phyloP scores from a whole-genome alignment of 1,140 invertebrate species.

The Sinonovacula constricta region DNA sequence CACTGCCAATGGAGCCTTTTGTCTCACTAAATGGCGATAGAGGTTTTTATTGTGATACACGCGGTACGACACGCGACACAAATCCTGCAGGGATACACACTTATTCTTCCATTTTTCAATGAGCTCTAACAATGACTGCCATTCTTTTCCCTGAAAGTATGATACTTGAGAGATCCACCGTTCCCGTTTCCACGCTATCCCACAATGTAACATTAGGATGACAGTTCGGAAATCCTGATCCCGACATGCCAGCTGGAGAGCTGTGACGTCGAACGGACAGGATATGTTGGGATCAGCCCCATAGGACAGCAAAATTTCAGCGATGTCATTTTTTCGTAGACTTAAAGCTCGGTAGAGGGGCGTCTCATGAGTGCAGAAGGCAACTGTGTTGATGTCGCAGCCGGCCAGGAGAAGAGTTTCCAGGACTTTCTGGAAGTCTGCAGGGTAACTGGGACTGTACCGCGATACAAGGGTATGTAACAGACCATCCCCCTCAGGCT shows the following conservation, averaged over 20 bases:
- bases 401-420: constrained; percentile 15
- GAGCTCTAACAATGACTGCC: not conserved
- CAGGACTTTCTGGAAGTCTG: constrained; percentile 9
- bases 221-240: not conserved
- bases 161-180: constrained; percentile 10
- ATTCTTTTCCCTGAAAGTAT: not conserved
- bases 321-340: not conserved
- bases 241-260: constrained; percentile 9
- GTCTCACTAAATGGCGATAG: not conserved
- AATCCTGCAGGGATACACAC: not conserved
- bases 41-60: not conserved
- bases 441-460: not conserved
- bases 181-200: constrained; percentile 33
- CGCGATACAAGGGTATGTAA: constrained; percentile 18
- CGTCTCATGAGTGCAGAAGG: constrained; percentile 20
- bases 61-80: constrained; percentile 5
- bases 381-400: constrained; percentile 3
- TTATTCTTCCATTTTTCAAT: not conserved
- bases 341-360: constrained; percentile 24
- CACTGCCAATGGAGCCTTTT: not conserved
- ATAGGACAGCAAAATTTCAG: constrained; percentile 20
- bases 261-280: constrained; percentile 35
- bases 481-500: not conserved
- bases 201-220: constrained; percentile 22
- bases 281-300: constrained; percentile 33